A percentile compares a stretch with the other conserved stretches of the same genome.
phyloP scores from a whole-genome alignment of 2,113 vertebrate species.

The Lontra canadensis region DNA sequence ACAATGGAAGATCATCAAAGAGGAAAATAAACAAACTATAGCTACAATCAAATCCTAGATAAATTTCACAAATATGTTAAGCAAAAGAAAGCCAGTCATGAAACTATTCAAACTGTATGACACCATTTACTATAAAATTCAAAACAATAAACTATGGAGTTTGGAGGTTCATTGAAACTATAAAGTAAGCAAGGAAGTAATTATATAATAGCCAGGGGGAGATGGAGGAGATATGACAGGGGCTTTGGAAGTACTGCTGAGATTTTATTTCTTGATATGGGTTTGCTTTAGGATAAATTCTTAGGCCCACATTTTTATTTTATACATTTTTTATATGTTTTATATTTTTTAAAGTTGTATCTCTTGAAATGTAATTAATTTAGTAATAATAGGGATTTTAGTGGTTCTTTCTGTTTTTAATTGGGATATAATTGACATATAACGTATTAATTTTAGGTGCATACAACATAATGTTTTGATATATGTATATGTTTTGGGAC shows the following conservation, averaged over 20 bases:
- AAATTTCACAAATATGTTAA: background rate
- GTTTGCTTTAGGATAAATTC: background rate
- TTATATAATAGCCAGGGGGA: background rate
- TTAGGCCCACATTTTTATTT: background rate
- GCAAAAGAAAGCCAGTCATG: background rate
- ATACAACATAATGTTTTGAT: background rate
- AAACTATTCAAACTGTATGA: background rate
- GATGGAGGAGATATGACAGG: rapidly evolving
- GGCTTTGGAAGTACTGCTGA: background rate
- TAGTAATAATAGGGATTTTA: background rate
- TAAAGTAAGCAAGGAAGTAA: background rate
- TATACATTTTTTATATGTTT: background rate
- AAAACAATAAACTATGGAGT: background rate
- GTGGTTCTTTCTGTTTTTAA: background rate
- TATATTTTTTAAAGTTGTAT: background rate
- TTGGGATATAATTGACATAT: background rate
- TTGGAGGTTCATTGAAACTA: background rate
- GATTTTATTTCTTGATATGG: background rate
- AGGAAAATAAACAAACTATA: background rate
- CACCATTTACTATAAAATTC: background rate
- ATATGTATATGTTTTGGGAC: background rate
- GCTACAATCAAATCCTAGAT: background rate
- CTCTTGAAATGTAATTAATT: background rate
- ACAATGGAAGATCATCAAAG: background rate
- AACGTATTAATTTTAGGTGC: background rate